phyloP scores from a whole-genome alignment of 2,888 invertebrate genomes.

The Gonocerus acuteangulatus region DNA sequence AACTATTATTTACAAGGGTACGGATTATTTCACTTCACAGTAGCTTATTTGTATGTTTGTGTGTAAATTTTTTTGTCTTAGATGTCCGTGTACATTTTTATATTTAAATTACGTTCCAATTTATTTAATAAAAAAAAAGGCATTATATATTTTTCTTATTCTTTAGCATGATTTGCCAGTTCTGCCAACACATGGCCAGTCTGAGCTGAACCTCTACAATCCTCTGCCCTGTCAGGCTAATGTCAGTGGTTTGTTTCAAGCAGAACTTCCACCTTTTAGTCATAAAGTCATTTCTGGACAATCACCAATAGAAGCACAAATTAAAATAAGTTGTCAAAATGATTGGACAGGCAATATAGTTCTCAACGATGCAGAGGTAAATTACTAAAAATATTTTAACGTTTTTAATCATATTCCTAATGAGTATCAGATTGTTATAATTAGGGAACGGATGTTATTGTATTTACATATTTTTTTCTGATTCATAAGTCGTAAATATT shows the following conservation, averaged over 20 bases:
- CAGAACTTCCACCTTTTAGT: constrained; percentile 3
- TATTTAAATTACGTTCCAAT: no score
- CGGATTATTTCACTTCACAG: no score
- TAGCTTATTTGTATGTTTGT: no score
- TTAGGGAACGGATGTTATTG: no score
- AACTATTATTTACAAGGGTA: no score
- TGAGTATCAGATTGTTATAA: no score
- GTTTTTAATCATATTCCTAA: no score
- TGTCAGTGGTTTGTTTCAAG: background rate
- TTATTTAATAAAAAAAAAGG: no score
- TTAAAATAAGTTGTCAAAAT: background rate
- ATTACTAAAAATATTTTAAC: background rate
- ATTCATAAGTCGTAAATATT: no score
- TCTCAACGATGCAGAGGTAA: constrained; percentile 9
- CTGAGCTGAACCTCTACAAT: constrained; percentile 66
- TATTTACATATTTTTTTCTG: no score
- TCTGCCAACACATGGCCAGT: constrained; percentile 49
- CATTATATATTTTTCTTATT: background rate
- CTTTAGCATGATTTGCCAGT: constrained; percentile 52
- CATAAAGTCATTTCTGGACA: background rate
- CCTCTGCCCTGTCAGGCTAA: constrained; percentile 52
- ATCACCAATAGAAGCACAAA: background rate
- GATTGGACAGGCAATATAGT: constrained; percentile 7
- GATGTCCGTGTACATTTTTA: no score
- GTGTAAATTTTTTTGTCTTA: no score